Evolutionary conservation across 1,140 invertebrate genomes (phyloP).

Genomic region (Nylanderia fulva): DNA sequence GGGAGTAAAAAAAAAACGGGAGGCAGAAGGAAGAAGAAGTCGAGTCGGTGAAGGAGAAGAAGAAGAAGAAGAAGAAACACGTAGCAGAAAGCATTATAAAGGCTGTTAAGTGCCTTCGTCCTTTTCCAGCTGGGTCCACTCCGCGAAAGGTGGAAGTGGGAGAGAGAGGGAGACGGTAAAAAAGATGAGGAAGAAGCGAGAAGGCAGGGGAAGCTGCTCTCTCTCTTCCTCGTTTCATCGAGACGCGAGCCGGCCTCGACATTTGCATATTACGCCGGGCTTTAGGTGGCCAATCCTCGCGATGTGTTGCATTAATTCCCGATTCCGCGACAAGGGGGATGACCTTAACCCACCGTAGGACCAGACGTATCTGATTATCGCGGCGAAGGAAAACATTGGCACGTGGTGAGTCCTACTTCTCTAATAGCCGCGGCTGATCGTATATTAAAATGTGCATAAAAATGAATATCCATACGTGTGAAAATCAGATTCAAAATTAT

Average conservation of each 20-base stretch:
- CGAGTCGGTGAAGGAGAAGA: conserved; percentile 44
- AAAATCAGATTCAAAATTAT: conserved; percentile 14
- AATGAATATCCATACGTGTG: not conserved
- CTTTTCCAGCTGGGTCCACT: conserved; percentile 19
- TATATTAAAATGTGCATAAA: not conserved
- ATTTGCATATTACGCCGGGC: conserved; percentile 76
- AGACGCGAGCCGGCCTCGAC: conserved; percentile 65
- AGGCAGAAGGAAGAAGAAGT: conserved; percentile 58
- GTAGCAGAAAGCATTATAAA: conserved; percentile 39
- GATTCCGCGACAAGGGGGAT: conserved; percentile 70
- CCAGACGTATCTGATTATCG: conserved; percentile 62
- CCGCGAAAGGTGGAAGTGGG: conserved; percentile 38
- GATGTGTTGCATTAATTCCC: conserved; percentile 73
- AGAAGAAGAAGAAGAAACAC: conserved; percentile 58
- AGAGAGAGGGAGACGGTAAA: conserved; percentile 52
- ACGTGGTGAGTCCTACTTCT: conserved; percentile 28
- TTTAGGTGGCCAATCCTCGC: conserved; percentile 71
- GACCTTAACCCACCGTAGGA: conserved; percentile 74
- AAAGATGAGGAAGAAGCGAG: conserved; percentile 29
- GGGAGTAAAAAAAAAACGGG: conserved; percentile 22
- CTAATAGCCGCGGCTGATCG: not conserved
- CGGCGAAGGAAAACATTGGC: conserved; percentile 48
- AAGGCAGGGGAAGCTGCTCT: conserved; percentile 16
- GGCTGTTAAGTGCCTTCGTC: conserved; percentile 36
- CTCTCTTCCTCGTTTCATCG: conserved; percentile 64